These are phyloP conservation scores for Caerostris darwini DNA, from an alignment of 1,140 invertebrate species.

Conservation along the genomic window DNA sequence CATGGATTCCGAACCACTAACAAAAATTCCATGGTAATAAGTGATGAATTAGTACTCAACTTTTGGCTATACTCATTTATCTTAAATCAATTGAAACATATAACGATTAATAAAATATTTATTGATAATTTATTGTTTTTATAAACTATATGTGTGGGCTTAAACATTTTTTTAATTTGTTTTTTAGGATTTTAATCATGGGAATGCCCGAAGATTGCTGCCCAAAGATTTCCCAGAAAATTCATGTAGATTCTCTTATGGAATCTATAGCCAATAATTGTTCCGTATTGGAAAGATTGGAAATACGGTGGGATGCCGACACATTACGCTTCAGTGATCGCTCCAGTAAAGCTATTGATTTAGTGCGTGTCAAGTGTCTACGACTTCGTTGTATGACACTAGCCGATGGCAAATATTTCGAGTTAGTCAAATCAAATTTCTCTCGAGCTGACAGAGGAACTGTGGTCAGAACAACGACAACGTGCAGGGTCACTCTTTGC, in stretches of 20 bases:
- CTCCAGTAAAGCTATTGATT: constrained; percentile 93
- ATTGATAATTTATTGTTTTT: too few species aligned
- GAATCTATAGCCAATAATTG: constrained; percentile 98
- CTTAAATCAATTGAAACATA: too few species aligned
- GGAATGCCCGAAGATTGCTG: constrained; percentile 97
- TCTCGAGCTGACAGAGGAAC: constrained; percentile 97
- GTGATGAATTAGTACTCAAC: too few species aligned
- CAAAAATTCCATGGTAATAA: too few species aligned
- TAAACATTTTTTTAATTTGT: constrained; percentile 44
- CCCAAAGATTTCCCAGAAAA: constrained; percentile 92
- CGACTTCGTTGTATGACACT: constrained; percentile 91
- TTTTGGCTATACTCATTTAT: too few species aligned
- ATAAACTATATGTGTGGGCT: too few species aligned
- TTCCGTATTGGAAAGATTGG: constrained; percentile 92
- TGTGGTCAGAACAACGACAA: constrained; percentile 97
- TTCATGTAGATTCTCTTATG: constrained; percentile 96
- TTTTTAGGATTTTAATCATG: constrained; percentile 95
- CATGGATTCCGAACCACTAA: too few species aligned
- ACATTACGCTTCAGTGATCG: constrained; percentile 99
- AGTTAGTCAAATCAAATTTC: constrained; percentile 99
- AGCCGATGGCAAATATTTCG: constrained; percentile 99
- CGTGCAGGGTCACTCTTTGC: constrained; percentile 94
- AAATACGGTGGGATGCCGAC: constrained; percentile 98
- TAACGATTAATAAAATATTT: too few species aligned
- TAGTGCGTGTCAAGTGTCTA: constrained; percentile 92